Evolutionary conservation across 1,140 invertebrate species (phyloP), one percentile per base, ranked within the genome.

Genomic region (Drosophila lini): DNA sequence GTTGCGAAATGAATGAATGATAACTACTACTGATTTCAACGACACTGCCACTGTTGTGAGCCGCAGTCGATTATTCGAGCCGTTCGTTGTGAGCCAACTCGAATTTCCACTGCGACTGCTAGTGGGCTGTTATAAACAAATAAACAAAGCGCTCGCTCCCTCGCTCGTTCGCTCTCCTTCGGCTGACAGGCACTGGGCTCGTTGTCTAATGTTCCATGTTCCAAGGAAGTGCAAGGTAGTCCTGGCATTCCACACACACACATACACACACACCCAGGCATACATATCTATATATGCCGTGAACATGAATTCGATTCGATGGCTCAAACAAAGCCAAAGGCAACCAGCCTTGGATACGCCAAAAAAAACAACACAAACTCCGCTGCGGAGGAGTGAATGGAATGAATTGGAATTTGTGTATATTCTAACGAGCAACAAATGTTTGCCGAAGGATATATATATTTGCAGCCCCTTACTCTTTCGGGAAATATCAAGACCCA

Each of bases 71-170:
- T 73, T 57, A 71, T 71, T 73, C 42, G 53, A 50, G 69, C 36
- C 69, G 69, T 47, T 47, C 45, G 45, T 71, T 73, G 53, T 73
- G 69, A 71, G 67, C 69, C 69, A 71, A 71, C 69, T 73, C 67
- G 67, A 73, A 73, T 73, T 70, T 70, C 65, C 74, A 78, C 57
- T 45, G 47, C 58, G 47, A 77, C 70, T 85, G 82, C 56, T 42
- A 69, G 65, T 85, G 79, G 34, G 19, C 50, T 55, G 52, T 81
- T 81, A 73, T 78, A 85, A 86, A 77, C 68, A 82, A 80, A 88
- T 82, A 82, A 82, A 88, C 83, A 86, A 82, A 59, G 38, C 63
- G 25, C 40, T 15, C 69, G 38, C 53, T 25, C 60, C 25, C 25
- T 36, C 34, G 34, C 32, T 55, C 34, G 15, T 11, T 38, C 19